These are phyloP conservation scores for Eueremaeus valkanovi DNA, from an alignment of 2,888 invertebrate species.

Conservation along the genomic window DNA sequence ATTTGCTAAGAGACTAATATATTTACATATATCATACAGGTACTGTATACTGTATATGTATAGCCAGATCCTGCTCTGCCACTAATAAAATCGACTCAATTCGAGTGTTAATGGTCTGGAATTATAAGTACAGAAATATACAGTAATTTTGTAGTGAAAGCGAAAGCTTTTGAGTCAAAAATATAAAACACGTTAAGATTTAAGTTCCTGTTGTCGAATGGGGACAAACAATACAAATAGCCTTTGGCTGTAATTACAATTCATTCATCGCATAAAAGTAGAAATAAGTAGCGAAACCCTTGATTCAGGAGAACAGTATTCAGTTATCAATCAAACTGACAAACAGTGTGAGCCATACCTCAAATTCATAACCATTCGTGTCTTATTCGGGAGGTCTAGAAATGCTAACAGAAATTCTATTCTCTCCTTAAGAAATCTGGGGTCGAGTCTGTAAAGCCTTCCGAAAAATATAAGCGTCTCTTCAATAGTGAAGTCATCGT, in stretches of 20 bases:
- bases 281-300: background rate
- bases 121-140: too few species aligned
- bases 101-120: too few species aligned
- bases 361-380: conserved; percentile 58
- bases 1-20: background rate
- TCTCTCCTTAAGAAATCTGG: conserved; percentile 64
- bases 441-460: conserved; percentile 89
- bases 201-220: conserved; percentile 21
- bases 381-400: conserved; percentile 52
- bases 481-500: conserved; percentile 70
- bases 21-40: background rate
- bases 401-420: conserved; percentile 53
- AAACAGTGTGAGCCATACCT: conserved; percentile 50
- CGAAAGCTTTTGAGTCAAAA: conserved; percentile 20
- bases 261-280: background rate
- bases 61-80: background rate
- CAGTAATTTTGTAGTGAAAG: background rate
- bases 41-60: background rate
- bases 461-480: conserved; percentile 97
- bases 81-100: background rate
- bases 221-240: conserved; percentile 27
- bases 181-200: conserved; percentile 9
- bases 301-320: background rate
- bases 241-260: background rate
- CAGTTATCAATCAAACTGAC: background rate